These are phyloP conservation scores for Thereva nobilitata DNA, from an alignment of 2,888 invertebrate genomes.

Conservation along the genomic window DNA sequence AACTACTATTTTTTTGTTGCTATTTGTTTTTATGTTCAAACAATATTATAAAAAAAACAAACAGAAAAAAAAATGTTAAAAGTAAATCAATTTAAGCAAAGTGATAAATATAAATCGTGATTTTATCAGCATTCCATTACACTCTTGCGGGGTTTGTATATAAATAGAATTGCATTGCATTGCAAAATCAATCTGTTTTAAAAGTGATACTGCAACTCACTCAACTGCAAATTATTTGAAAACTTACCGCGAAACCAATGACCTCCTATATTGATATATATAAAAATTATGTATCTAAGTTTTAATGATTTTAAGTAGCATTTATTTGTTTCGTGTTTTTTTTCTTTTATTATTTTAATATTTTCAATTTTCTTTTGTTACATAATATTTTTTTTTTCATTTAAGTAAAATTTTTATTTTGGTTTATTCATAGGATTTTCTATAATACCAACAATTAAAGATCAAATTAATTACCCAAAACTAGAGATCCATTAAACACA, in stretches of 20 bases:
- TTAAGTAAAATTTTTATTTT: too few relatives aligned
- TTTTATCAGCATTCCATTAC: constrained; percentile 23
- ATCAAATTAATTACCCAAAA: too few relatives aligned
- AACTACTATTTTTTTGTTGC: too few relatives aligned
- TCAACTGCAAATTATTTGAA: constrained; percentile 2
- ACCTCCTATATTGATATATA: constrained; percentile 46
- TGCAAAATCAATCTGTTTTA: constrained; percentile 24
- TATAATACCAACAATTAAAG: too few relatives aligned
- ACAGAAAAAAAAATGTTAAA: background rate
- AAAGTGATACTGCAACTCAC: constrained; percentile 28
- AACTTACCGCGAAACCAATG: constrained; percentile 49
- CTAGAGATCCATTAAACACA: too few relatives aligned
- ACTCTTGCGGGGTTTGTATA: constrained; percentile 4
- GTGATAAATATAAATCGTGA: background rate
- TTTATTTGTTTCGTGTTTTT: constrained; percentile 12
- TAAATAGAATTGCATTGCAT: constrained; percentile 28
- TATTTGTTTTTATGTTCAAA: too few relatives aligned
- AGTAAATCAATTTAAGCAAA: constrained; percentile 2
- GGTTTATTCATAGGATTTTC: too few relatives aligned
- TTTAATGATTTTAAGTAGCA: constrained; percentile 36
- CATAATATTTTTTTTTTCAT: too few relatives aligned
- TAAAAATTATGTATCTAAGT: constrained; percentile 8
- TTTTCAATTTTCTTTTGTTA: constrained; percentile 20
- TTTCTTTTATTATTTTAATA: background rate
- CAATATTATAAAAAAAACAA: background rate